Base-by-base conservation (phyloP, 1,140 invertebrate species). In the Eubasilissa regina region DNA sequence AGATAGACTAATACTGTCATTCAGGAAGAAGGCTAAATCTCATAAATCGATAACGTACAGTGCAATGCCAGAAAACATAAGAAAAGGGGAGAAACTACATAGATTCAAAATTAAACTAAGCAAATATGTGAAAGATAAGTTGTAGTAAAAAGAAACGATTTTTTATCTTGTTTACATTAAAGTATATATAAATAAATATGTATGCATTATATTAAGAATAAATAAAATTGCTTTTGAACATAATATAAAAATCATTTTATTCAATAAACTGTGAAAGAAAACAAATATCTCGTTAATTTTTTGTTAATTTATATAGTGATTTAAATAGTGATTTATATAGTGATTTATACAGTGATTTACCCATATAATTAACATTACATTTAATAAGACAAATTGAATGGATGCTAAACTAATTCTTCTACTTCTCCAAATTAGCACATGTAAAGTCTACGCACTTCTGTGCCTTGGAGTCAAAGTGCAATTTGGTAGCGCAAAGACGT, bases 341-440 rank as follows among this genome's bases (percentile, higher is more conserved):
- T n/a, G n/a, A n/a, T n/a, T 48, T 48, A 8, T 48, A n/a, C n/a
- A n/a, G n/a, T 48, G 47, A 7, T 8, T 48, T 48, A 48, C 47
- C 13, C 47, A 13, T 13, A 13, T 51, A 9, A n/a, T 3, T 1
- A 3, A n/a, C 11, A 1, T 51, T 51, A 51, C 15, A 13, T 51
- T 51, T 51, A 13, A 13, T 13, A 12, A 51, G 1, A 51, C 1
- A 51, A 12, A 11, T 51, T 12, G n/a, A 51, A 3, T 12, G 0
- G 17, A n/a, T 17, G 3, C 6, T n/a, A 6, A 62, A 11, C 3
- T 62, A 21, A 6, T 11, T 11, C 9, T 0, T 11, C 25, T 70
- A 70, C 12, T 70, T 48, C 44, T 70, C 66, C 3, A 70, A 6
- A 13, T 70, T 45, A 8, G 7, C 45, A 15, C 66, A 70, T 9